Percentiles rank a stretch among this genome's conserved stretches.
These are phyloP conservation scores for Spermophilus dauricus DNA, from an alignment of 2,113 vertebrate genomes.

Conservation along the genomic window DNA sequence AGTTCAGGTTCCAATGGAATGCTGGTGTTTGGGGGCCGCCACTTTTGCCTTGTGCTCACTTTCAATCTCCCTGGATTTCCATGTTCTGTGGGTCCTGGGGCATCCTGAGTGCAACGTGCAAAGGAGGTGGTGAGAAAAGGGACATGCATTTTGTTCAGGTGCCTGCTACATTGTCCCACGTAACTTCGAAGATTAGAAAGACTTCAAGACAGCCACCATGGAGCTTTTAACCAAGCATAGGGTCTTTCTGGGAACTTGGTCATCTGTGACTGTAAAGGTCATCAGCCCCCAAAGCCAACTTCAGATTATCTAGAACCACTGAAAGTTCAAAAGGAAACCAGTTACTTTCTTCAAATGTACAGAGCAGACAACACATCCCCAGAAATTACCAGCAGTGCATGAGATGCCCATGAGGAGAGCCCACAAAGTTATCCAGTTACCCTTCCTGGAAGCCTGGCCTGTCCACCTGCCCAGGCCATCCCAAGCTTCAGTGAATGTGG, in stretches of 20 bases:
- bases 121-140: not conserved
- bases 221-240: not conserved
- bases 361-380: no score
- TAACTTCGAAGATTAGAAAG: not conserved
- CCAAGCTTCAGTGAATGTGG: not conserved
- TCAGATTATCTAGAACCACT: not conserved
- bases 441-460: not conserved
- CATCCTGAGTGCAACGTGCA: not conserved
- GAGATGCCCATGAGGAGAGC: not conserved
- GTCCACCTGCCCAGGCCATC: no score
- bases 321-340: not conserved
- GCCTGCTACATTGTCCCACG: not conserved
- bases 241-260: no score
- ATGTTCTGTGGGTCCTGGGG: fast-evolving
- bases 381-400: not conserved
- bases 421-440: no score
- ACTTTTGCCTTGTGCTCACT: not conserved
- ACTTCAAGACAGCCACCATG: not conserved
- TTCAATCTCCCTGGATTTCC: not conserved
- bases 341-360: not conserved
- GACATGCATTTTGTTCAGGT: not conserved
- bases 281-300: no score
- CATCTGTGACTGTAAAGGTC: not conserved
- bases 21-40: fast-evolving
- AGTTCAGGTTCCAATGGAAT: not conserved